Percentiles rank a stretch among this genome's conserved stretches.
Conservation (phyloP, 2,797 vertebrate species). For the Scolopax rusticola region DNA sequence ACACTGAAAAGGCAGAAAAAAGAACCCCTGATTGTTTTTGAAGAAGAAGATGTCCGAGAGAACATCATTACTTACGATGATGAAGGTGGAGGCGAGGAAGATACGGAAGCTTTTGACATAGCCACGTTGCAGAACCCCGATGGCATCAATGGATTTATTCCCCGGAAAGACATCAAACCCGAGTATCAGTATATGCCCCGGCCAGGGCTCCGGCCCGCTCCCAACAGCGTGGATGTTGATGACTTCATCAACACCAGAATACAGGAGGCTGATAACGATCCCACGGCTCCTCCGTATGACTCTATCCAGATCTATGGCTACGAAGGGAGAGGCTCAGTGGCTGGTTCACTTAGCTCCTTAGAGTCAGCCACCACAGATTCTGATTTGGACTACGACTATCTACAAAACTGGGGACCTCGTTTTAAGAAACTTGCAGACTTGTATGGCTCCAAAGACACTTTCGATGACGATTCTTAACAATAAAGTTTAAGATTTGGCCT, state of each 20-base stretch:
- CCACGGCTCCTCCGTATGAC: conserved; percentile 96
- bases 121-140: conserved; percentile 97
- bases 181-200: conserved; percentile 91
- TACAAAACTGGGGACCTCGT: conserved; percentile 98
- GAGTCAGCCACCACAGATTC: conserved; percentile 98
- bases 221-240: conserved; percentile 94
- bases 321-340: conserved; percentile 94
- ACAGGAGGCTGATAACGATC: conserved; percentile 93
- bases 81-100: conserved; percentile 96
- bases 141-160: conserved; percentile 94
- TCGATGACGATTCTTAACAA: conserved; percentile 95
- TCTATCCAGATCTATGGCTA: conserved; percentile 99
- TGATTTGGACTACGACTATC: conserved; percentile 99
- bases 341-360: conserved; percentile 95
- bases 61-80: conserved; percentile 98
- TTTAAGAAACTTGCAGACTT: conserved; percentile 99
- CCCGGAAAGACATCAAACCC: conserved; percentile 97
- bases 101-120: conserved; percentile 97
- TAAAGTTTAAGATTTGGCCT: conserved; percentile 84
- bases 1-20: conserved; percentile 96
- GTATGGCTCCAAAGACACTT: conserved; percentile 98
- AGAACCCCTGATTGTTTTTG: conserved; percentile 94
- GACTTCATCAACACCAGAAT: conserved; percentile 97
- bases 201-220: conserved; percentile 86
- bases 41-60: conserved; percentile 97